phyloP scores from a whole-genome alignment of 37 sponge, comb jelly and placozoan genomes.

The Hexactinellida sp. region DNA sequence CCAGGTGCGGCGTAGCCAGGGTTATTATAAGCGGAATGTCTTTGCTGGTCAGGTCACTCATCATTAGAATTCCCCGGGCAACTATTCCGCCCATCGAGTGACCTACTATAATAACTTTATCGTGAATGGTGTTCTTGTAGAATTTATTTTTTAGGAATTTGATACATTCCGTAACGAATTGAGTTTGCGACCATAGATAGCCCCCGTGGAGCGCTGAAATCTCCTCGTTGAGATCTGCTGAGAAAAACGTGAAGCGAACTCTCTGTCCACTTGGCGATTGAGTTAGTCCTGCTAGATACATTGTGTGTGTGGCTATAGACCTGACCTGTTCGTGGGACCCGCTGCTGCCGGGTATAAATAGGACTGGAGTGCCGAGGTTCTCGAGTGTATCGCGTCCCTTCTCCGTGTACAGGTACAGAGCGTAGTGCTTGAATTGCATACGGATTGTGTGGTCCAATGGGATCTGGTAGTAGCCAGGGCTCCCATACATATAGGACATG shows the following conservation, averaged over 20 bases:
- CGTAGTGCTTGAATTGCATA: neutral
- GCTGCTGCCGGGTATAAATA: neutral
- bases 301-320: neutral
- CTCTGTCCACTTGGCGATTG: neutral
- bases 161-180: neutral
- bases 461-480: neutral
- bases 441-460: conserved; percentile 1
- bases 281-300: neutral
- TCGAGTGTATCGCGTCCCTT: neutral
- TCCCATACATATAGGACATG: neutral
- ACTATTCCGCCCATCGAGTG: conserved; percentile 1
- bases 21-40: neutral
- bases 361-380: neutral
- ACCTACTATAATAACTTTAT: neutral
- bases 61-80: neutral
- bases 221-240: neutral
- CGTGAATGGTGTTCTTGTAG: neutral
- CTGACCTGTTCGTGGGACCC: conserved; percentile 1
- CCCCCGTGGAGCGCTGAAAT: neutral
- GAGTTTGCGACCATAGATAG: neutral
- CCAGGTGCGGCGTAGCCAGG: neutral
- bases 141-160: neutral
- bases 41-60: neutral
- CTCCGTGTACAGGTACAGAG: neutral
- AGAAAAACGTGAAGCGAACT: neutral